These are phyloP conservation scores for Diadophis punctatus DNA, from an alignment of 2,113 vertebrate genomes.

Conservation along the genomic window DNA sequence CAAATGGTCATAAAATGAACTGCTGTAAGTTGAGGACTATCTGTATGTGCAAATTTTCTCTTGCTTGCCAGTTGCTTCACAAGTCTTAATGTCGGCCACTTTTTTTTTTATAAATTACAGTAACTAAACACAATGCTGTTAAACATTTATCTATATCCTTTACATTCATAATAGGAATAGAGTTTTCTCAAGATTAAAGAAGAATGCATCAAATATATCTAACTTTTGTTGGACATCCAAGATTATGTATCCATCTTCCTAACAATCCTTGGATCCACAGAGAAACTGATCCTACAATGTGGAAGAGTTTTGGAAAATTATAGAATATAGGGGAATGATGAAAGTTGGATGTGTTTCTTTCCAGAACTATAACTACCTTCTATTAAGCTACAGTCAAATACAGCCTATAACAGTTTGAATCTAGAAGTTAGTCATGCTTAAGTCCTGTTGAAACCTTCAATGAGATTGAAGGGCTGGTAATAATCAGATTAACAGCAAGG, in stretches of 20 bases:
- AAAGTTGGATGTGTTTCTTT: background rate
- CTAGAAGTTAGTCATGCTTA: background rate
- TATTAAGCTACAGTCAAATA: background rate
- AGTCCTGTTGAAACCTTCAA: background rate
- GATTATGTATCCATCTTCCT: background rate
- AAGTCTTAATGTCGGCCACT: background rate
- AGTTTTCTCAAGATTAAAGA: background rate
- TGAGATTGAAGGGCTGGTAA: background rate
- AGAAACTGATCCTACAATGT: background rate
- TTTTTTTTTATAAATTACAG: background rate
- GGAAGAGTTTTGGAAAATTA: background rate
- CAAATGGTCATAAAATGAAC: background rate
- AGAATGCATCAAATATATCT: background rate
- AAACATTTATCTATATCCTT: background rate
- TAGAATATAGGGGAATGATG: background rate
- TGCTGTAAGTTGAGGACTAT: background rate
- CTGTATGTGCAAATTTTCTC: background rate
- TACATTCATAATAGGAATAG: background rate
- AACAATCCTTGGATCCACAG: background rate
- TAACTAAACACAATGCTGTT: background rate
- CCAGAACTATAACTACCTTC: background rate
- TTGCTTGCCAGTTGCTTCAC: background rate
- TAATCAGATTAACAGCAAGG: background rate
- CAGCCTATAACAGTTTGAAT: background rate
- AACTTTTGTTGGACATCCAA: background rate